Conservation (phyloP, 2,113 vertebrate genomes). For the Poicephalus gulielmi region DNA sequence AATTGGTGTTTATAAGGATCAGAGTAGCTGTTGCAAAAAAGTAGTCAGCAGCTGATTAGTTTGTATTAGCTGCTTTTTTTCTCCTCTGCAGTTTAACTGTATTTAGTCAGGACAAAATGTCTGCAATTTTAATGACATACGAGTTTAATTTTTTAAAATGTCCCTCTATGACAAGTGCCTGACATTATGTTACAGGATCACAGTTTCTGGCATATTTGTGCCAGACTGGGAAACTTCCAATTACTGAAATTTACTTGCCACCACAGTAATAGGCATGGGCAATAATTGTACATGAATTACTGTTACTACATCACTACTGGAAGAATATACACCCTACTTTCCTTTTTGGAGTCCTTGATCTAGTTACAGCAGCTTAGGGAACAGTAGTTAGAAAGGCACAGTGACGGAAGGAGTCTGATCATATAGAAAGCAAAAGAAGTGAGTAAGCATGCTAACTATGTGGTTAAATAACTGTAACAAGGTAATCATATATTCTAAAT, state of each 20-base stretch:
- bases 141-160: background rate
- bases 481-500: background rate
- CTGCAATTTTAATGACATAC: background rate
- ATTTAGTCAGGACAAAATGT: background rate
- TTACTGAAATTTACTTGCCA: background rate
- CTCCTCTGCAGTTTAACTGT: background rate
- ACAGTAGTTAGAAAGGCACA: background rate
- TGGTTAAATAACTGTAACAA: background rate
- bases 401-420: background rate
- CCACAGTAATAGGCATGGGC: background rate
- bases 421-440: background rate
- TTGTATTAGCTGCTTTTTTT: background rate
- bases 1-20: background rate
- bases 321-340: background rate
- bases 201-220: conserved; percentile 1
- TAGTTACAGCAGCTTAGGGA: background rate
- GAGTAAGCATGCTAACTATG: background rate
- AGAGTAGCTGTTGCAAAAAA: conserved; percentile 1
- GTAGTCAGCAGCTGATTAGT: background rate
- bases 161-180: background rate
- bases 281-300: background rate
- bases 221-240: background rate
- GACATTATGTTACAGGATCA: background rate
- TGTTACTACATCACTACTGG: background rate
- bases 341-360: background rate